Percentiles rank a stretch among this genome's conserved stretches.
Evolutionary conservation across 2,113 vertebrate species (phyloP).

Genomic region (Cinclus cinclus): DNA sequence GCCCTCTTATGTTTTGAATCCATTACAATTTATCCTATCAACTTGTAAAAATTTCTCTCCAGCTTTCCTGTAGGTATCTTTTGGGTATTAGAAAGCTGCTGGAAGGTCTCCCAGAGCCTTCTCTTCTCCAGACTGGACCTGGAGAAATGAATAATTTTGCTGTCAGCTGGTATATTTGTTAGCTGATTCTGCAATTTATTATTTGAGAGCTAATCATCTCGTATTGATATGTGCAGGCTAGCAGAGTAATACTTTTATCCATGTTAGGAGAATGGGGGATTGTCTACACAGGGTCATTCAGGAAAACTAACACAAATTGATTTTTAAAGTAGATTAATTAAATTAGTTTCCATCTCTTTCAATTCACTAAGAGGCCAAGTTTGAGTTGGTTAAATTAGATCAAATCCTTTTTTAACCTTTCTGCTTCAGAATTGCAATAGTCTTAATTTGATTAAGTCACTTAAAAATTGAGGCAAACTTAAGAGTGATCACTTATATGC

Average conservation of each 20-base stretch:
- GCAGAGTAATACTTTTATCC: constrained; percentile 12
- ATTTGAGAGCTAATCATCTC: constrained; percentile 11
- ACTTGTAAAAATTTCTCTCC: background rate
- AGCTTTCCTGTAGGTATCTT: background rate
- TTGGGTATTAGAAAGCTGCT: background rate
- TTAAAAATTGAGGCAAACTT: constrained; percentile 19
- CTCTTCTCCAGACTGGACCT: background rate
- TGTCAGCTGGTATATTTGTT: background rate
- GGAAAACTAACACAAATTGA: constrained; percentile 56
- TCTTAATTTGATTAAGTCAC: constrained; percentile 23
- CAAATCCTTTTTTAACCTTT: constrained; percentile 44
- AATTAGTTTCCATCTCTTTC: background rate
- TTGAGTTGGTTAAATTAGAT: constrained; percentile 46
- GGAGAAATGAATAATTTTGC: background rate
- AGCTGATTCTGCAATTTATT: constrained; percentile 11
- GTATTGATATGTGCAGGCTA: background rate
- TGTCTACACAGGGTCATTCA: background rate
- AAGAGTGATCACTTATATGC: background rate
- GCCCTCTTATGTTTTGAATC: background rate
- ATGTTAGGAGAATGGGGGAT: background rate
- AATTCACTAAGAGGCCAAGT: constrained; percentile 14
- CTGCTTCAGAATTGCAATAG: background rate
- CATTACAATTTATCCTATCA: background rate
- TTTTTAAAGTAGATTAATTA: constrained; percentile 58
- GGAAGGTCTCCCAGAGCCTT: background rate